phyloP scores from a whole-genome alignment of 2,888 invertebrate species.

The Endotricha flammealis region DNA sequence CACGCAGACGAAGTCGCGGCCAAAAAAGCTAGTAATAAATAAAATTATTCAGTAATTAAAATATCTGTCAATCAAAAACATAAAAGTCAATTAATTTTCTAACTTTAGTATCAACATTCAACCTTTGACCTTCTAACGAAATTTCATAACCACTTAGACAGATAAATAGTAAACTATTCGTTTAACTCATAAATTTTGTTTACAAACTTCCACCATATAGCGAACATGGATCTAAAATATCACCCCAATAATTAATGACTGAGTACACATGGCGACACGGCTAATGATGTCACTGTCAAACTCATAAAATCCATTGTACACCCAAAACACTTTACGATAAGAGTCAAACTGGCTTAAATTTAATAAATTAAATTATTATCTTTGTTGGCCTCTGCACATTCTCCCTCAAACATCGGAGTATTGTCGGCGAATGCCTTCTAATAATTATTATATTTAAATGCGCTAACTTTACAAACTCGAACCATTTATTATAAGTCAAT shows the following conservation, averaged over 20 bases:
- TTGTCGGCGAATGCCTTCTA: constrained; percentile 50
- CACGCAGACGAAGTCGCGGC: too few species aligned
- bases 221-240: constrained; percentile 7
- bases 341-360: neutral
- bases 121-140: too few species aligned
- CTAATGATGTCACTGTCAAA: constrained; percentile 8
- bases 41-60: too few species aligned
- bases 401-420: constrained; percentile 43
- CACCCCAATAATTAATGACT: constrained; percentile 2
- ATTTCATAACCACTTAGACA: too few species aligned
- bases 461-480: constrained; percentile 45
- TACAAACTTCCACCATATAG: constrained; percentile 16
- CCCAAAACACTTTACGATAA: constrained; percentile 35
- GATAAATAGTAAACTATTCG: constrained; percentile 10
- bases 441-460: constrained; percentile 63
- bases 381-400: constrained; percentile 34
- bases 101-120: too few species aligned
- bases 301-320: constrained; percentile 16
- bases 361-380: constrained; percentile 31
- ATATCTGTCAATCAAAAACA: too few species aligned
- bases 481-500: constrained; percentile 43
- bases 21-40: too few species aligned
- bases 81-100: too few species aligned
- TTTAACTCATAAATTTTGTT: constrained; percentile 28
- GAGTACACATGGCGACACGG: constrained; percentile 4